Conservation (phyloP, 2,797 vertebrate genomes). For the Acrocephalus scirpaceus region DNA sequence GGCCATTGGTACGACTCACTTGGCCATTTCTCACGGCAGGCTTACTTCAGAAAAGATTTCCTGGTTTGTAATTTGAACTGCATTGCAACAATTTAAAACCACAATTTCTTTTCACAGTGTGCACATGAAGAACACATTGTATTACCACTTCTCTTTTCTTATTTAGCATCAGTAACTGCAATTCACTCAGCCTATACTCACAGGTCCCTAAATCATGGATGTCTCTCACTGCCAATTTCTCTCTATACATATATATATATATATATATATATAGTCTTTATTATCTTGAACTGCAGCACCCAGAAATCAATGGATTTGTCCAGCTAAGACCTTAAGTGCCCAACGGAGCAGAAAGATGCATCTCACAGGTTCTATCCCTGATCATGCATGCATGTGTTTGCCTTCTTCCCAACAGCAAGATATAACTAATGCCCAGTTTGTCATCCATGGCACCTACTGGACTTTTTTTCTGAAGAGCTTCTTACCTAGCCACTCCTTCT, state of each 20-base stretch:
- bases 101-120: not conserved
- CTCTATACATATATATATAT: too few relatives aligned
- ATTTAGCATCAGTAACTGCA: not conserved
- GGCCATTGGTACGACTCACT: fast-evolving
- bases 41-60: not conserved
- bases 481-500: not conserved
- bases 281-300: not conserved
- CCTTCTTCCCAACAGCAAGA: not conserved
- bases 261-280: not conserved
- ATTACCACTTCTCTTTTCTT: not conserved
- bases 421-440: not conserved
- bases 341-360: not conserved
- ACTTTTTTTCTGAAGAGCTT: not conserved
- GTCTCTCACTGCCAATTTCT: not conserved
- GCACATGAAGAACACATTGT: not conserved
- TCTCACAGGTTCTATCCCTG: not conserved
- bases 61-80: not conserved
- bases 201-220: not conserved
- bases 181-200: not conserved
- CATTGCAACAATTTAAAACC: not conserved
- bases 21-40: not conserved
- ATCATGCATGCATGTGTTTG: not conserved
- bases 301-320: not conserved
- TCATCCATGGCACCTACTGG: not conserved
- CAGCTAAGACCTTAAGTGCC: not conserved